Base-by-base conservation (phyloP, 2,797 vertebrate genomes). In the Betta splendens region DNA sequence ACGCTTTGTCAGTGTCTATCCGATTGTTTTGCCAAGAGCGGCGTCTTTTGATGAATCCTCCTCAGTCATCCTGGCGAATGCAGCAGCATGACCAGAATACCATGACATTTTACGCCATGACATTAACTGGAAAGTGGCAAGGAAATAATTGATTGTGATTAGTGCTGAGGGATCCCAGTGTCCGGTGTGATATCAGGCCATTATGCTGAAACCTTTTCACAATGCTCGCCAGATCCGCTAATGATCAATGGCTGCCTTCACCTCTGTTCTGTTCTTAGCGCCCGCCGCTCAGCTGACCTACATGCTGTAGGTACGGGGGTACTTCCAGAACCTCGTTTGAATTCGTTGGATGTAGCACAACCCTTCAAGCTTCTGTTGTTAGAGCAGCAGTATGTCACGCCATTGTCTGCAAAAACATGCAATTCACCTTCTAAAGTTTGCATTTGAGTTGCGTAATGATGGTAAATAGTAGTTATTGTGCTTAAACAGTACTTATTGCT, bases 271-370 rank as follows among this genome's bases (percentile, higher is more conserved):
- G 1, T 45, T 54, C 39, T 52, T 33, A 6, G 20, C 35, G 25
- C n/a, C 40, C 40, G 42, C 13, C 40, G 28, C 51, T 11, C 13
- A 12, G 21, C 17, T 52, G 44, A 45, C 53, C 62, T 44, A 35
- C 45, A 51, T 39, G 16, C 25, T 28, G 37, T 6, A 40, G 17
- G 12, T n/a, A 58, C 0, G 3, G 11, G 17, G 28, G 25, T 9
- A 12, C 46, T 22, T 59, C 17, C 28, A 37, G 36, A 42, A 52
- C 49, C 35, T 52, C 11, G 3, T 18, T 54, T 36, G 3, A 21
- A 8, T 32, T 59, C 25, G 18, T 38, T 29, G 5, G 9, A 8
- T 42, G 9, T 36, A 44, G n/a, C 46, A 7, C n/a, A 10, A 64
- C 10, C 21, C 3, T 33, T 49, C n/a, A 45, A 22, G 13, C 38